phyloP scores from a whole-genome alignment of 2,888 invertebrate genomes.

The Alloscopus bannaensis region DNA sequence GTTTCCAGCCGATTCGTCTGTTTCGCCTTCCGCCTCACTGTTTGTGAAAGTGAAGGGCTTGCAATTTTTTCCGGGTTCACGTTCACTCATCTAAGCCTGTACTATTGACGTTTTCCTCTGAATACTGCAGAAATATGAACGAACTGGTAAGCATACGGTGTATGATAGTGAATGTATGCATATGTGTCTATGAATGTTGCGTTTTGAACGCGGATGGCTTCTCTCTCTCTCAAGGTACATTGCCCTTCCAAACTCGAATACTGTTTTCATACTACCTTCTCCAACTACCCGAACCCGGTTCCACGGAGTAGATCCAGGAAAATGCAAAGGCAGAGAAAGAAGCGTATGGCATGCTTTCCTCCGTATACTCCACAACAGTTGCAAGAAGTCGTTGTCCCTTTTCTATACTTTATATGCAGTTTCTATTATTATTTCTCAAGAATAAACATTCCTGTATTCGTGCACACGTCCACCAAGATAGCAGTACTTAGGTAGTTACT shows the following conservation, averaged over 20 bases:
- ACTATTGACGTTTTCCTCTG: conserved; percentile 30
- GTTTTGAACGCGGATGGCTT: conserved; percentile 22
- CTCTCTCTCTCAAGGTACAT: conserved; percentile 53
- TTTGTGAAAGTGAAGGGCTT: no score
- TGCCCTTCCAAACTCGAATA: conserved; percentile 35
- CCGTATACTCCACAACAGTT: background rate
- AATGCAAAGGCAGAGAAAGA: conserved; percentile 17
- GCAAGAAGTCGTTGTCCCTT: conserved; percentile 47
- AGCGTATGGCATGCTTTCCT: background rate
- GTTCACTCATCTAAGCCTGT: conserved; percentile 34
- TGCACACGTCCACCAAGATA: no score
- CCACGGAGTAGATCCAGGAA: background rate
- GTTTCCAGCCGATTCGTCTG: no score
- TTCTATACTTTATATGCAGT: no score
- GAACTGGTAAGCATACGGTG: no score
- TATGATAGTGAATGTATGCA: no score
- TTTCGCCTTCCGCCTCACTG: no score
- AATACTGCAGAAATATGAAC: conserved; percentile 15
- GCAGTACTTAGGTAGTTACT: no score
- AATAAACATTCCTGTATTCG: no score
- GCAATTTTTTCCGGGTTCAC: conserved; percentile 57
- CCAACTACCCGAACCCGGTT: background rate
- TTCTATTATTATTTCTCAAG: no score
- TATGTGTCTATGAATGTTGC: no score
- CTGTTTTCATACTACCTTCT: conserved; percentile 44